Base-by-base conservation (phyloP, 2,113 vertebrate species). In the Cebidichthys violaceus region DNA sequence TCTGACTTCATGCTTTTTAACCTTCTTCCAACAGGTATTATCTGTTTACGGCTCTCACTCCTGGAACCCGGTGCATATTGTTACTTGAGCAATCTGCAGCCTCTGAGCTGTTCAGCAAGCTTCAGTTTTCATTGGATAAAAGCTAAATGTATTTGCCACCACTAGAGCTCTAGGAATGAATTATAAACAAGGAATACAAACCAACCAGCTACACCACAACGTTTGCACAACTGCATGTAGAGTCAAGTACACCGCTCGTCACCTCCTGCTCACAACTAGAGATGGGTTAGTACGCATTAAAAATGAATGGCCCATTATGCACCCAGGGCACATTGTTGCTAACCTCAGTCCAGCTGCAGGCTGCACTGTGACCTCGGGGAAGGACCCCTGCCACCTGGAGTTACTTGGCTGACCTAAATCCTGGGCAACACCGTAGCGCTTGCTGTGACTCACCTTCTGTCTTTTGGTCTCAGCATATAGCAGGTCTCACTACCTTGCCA, bases 241-340 rank as follows among this genome's bases (percentile, higher is more conserved):
- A 86, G 77, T 91, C 86, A 87, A 88, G 77, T 64, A 76, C 86
- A 87, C 85, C 64, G 85, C 88, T 94, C 82, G 77, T 92, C 84
- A 87, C 90, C 85, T 83, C 79, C 75, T 89, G 87, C 84, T 89
- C 91, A 87, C 84, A 73, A 92, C 90, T 81, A 91, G 82, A 91
- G 86, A 91, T 81, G 84, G 77, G 86, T 93, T 92, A 86, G 90
- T 94, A 94, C 93, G 92, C 89, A 92, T 95, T 94, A 94, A 94
- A 93, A 95, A 89, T 91, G 84, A 92, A 91, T 91, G 89, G 89
- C 66, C 90, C 88, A 79, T 86, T 87, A 91, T 90, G 75, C 62
- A 81, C 83, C 52, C 39, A 59, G 85, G 92, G 88, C 86, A 18
- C 79, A 64, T 57, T 88, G 87, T 83, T 88, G 82, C 90, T 91